phyloP scores from a whole-genome alignment of 2,888 invertebrate species.

The Tenthredo distinguenda region DNA sequence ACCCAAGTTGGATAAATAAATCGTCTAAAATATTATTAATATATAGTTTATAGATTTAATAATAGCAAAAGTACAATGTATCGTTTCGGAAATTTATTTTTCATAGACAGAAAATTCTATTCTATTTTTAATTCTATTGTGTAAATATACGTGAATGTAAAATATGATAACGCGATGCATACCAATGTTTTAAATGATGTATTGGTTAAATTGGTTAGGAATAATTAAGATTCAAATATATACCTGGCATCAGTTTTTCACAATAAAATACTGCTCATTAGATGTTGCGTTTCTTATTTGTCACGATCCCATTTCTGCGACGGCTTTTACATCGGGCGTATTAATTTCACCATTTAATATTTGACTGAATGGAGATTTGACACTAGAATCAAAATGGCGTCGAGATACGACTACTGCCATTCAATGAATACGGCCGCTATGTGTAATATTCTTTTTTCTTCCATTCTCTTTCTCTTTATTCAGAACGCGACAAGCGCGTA shows the following conservation, averaged over 20 bases:
- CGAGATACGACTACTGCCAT: constrained; percentile 11
- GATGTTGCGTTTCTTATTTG: neutral
- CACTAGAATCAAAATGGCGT: constrained; percentile 45
- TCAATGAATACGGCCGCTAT: constrained; percentile 8
- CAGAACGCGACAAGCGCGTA: neutral
- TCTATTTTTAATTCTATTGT: neutral
- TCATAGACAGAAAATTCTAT: neutral
- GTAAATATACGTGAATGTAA: neutral
- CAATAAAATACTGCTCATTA: neutral
- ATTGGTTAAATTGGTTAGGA: neutral
- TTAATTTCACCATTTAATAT: constrained; percentile 26
- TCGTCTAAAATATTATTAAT: neutral
- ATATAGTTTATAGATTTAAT: neutral
- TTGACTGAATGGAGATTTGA: constrained; percentile 23
- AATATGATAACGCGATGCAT: neutral
- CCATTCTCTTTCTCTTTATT: neutral
- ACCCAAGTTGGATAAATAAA: neutral
- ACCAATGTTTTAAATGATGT: neutral
- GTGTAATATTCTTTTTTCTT: neutral
- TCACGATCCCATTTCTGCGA: constrained; percentile 27
- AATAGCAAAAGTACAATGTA: neutral
- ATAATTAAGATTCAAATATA: neutral
- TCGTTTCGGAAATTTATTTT: neutral
- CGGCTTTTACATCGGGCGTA: neutral
- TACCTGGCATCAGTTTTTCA: neutral